These are phyloP conservation scores for Dryoscopus gambensis DNA, from an alignment of 2,113 vertebrate species.

Conservation along the genomic window DNA sequence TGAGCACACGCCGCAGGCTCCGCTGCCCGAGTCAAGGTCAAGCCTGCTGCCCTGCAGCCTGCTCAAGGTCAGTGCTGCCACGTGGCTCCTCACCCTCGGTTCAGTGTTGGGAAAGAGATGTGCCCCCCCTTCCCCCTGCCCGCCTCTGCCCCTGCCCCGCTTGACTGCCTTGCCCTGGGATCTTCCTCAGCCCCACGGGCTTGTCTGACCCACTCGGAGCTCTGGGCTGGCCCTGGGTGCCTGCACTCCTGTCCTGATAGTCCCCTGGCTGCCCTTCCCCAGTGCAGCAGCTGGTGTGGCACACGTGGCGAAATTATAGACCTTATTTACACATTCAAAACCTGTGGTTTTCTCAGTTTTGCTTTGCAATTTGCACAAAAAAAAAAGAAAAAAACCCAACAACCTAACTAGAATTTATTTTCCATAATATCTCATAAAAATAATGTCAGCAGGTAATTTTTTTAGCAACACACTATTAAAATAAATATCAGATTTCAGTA, in stretches of 20 bases:
- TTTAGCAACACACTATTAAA: background rate
- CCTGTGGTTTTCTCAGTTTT: background rate
- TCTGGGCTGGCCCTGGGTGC: background rate
- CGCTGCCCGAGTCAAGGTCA: background rate
- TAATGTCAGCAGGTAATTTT: background rate
- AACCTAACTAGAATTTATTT: background rate
- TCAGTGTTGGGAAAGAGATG: background rate
- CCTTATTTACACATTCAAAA: background rate
- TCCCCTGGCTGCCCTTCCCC: background rate
- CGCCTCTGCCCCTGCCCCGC: fast-evolving
- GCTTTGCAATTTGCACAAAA: background rate
- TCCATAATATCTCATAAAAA: background rate
- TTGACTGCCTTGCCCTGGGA: fast-evolving
- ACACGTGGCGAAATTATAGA: background rate
- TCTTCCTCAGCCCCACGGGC: background rate
- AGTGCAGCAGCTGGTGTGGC: background rate
- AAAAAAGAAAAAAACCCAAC: background rate
- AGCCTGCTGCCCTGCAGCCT: background rate
- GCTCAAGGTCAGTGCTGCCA: background rate
- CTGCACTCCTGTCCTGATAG: background rate
- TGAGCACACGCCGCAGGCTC: background rate
- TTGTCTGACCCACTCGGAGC: background rate
- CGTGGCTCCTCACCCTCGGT: background rate
- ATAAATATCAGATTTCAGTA: conserved; percentile 15
- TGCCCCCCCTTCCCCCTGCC: fast-evolving